Evolutionary conservation across 2,888 invertebrate genomes (phyloP).

Genomic region (Lamproptera curius): DNA sequence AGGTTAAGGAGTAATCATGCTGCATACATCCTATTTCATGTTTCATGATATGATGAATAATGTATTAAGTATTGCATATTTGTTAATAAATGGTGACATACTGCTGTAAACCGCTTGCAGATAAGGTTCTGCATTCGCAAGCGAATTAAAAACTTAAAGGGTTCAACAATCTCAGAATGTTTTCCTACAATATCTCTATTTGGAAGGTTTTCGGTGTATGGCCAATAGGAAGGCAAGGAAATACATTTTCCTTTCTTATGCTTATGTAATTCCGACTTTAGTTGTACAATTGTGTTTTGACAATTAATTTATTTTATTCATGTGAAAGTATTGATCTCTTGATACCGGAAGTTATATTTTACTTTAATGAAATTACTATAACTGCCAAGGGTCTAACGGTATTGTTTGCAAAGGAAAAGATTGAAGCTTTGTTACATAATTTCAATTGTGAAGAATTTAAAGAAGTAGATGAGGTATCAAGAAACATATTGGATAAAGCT

Average conservation of each 20-base stretch:
- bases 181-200: constrained; percentile 15
- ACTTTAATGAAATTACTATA: constrained; percentile 25
- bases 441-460: constrained; percentile 42
- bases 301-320: constrained; percentile 8
- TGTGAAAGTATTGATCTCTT: constrained; percentile 4
- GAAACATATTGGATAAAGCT: constrained; percentile 10
- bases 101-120: too few relatives aligned
- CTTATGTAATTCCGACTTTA: constrained; percentile 1
- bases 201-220: constrained; percentile 23
- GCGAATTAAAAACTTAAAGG: too few relatives aligned
- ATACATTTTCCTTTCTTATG: constrained; percentile 13
- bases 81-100: too few relatives aligned
- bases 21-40: too few relatives aligned
- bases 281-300: constrained; percentile 1
- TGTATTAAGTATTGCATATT: too few relatives aligned
- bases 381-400: constrained; percentile 41
- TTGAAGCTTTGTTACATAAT: constrained; percentile 33
- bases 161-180: background rate
- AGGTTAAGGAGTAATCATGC: too few relatives aligned
- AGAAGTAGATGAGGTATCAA: constrained; percentile 33
- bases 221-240: constrained; percentile 11
- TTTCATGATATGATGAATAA: too few relatives aligned
- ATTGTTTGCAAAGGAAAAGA: constrained; percentile 36
- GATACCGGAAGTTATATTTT: constrained; percentile 17
- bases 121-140: too few relatives aligned